Evolutionary conservation across 2,888 invertebrate genomes (phyloP).

Genomic region (Ditula angustiorana): DNA sequence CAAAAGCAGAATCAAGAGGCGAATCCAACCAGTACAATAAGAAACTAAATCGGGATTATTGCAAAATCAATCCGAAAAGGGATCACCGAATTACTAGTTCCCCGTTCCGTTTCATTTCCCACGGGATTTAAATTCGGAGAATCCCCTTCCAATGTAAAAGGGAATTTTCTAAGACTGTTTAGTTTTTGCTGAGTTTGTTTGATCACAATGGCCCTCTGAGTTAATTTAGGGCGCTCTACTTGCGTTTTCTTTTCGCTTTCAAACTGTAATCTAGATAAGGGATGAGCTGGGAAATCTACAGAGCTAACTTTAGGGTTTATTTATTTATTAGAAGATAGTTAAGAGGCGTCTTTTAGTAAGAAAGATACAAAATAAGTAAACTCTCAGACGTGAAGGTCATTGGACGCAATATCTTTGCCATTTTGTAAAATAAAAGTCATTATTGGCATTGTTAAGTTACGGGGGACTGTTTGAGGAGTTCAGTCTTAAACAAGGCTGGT

Average conservation of each 20-base stretch:
- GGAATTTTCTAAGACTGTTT: constrained; percentile 20
- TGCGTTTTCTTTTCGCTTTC: neutral
- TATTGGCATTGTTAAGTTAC: too few relatives aligned
- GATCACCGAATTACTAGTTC: constrained; percentile 28
- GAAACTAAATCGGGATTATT: constrained; percentile 25
- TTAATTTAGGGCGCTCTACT: neutral
- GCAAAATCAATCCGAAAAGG: constrained; percentile 36
- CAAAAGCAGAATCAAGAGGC: neutral
- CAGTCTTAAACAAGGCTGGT: too few relatives aligned
- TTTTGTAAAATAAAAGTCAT: too few relatives aligned
- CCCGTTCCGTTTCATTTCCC: constrained; percentile 33
- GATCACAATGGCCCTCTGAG: neutral
- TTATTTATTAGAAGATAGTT: too few relatives aligned
- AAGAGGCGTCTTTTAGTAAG: too few relatives aligned
- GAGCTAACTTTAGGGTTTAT: too few relatives aligned
- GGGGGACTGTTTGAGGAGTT: too few relatives aligned
- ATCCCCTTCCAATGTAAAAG: constrained; percentile 7
- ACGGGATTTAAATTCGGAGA: constrained; percentile 30
- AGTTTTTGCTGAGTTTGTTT: constrained; percentile 27
- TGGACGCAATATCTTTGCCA: too few relatives aligned
- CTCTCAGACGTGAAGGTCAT: too few relatives aligned
- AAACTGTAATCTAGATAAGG: neutral
- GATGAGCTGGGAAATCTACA: neutral
- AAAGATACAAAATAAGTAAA: too few relatives aligned
- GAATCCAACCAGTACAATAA: constrained; percentile 4